Evolutionary conservation across 1,140 invertebrate genomes (phyloP), one percentile per base, ranked within the genome.

Genomic region (Heliconius hermathena): DNA sequence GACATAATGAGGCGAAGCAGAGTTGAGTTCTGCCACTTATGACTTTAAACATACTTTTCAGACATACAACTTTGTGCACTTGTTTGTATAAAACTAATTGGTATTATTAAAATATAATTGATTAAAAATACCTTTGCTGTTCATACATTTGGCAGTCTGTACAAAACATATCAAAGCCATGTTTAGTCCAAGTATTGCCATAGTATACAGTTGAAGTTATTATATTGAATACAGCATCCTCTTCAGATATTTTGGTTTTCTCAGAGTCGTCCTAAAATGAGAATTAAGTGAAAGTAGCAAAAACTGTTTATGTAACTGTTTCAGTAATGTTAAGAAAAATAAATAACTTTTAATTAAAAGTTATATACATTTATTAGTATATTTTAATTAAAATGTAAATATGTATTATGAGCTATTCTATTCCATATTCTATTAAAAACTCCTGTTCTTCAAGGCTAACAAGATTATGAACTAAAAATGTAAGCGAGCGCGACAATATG

Each of bases 211-310:
- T 96, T 75, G 96, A 96, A 60, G 96, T 95, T 83, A 96, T 96
- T 81, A 96, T 96, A 87, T 96, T 96, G 86, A 96, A 96, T 78
- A 96, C 94, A 76, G 95, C 90, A 93, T 96, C 96, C 80, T 96
- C 95, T 81, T 95, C 94, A 81, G 87, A 90, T 76, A 94, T 87
- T 87, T 91, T 90, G 76, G 89, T 75, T 85, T 91, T 92, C 66
- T 91, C 93, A 81, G 90, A 85, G 11, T 91, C 91, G 89, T 92
- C 93, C 84, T 94, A 90, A 78, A 82, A 71, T 20, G 49, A 20
- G 36, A 18, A 26, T 26, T 16, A 66, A 26, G 60, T 66, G 60
- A 66, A 66, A 66, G 60, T 66, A 29, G 33, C 3, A 26, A 80
- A 78, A 79, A 81, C 72, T 49, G 22, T 66, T 66, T 66, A 66